Conservation (phyloP, 2,797 vertebrate species). For the Acipenser ruthenus region DNA sequence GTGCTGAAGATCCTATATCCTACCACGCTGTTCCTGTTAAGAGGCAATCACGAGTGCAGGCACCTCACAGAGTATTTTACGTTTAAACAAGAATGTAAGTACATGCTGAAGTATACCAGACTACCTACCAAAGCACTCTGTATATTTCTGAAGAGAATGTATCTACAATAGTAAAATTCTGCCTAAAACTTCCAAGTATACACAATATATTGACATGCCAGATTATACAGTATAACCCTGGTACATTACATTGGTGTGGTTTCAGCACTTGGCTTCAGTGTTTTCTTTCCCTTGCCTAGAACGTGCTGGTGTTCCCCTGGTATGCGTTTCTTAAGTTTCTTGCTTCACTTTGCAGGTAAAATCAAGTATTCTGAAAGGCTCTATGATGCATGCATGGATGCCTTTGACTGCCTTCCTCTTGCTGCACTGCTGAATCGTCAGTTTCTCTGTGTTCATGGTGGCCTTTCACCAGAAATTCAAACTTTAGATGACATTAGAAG, state of each 20-base stretch:
- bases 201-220: no score
- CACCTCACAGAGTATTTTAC: slow-evolving; percentile 99
- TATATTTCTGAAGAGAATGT: no score
- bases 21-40: slow-evolving; percentile 91
- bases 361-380: slow-evolving; percentile 97
- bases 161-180: no score
- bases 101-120: no score
- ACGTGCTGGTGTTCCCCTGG: no score
- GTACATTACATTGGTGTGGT: no score
- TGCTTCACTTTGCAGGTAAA: slow-evolving; percentile 69
- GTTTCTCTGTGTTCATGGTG: slow-evolving; percentile 96
- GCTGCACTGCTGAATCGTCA: slow-evolving; percentile 97
- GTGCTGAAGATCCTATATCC: slow-evolving; percentile 96
- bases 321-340: no score
- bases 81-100: slow-evolving; percentile 99
- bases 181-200: no score
- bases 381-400: slow-evolving; percentile 96
- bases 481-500: slow-evolving; percentile 95
- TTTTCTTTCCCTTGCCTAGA: no score
- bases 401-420: slow-evolving; percentile 95
- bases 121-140: no score
- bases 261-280: no score
- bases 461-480: slow-evolving; percentile 93
- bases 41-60: slow-evolving; percentile 97
- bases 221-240: no score